Evolutionary conservation across 2,113 vertebrate genomes (phyloP).

Genomic region (Cyprichromis sp.): DNA sequence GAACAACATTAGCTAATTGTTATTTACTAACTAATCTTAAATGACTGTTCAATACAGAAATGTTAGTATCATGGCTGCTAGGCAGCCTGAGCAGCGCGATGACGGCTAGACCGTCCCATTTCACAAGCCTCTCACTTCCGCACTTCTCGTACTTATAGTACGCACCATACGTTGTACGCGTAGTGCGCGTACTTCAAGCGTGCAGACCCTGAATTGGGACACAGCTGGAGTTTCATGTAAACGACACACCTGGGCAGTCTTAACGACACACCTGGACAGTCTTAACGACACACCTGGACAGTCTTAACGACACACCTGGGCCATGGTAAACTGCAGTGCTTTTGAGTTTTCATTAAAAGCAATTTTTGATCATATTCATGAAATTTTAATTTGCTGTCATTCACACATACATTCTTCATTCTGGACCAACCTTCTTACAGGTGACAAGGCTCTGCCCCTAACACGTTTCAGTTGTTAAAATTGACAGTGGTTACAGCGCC

Average conservation of each 20-base stretch:
- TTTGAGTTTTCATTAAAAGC: not conserved
- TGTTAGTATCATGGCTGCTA: too few species aligned
- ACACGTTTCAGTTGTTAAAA: not conserved
- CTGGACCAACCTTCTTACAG: not conserved
- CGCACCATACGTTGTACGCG: fast-evolving
- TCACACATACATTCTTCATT: not conserved
- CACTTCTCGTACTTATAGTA: too few species aligned
- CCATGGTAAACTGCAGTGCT: not conserved
- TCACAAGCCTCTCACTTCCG: too few species aligned
- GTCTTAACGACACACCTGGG: not conserved
- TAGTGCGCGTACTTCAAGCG: too few species aligned
- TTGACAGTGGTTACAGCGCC: not conserved
- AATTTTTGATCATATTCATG: not conserved
- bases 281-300: not conserved
- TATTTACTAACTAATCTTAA: fast-evolving
- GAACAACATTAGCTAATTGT: fast-evolving
- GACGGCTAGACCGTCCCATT: too few species aligned
- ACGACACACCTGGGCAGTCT: not conserved
- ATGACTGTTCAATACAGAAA: fast-evolving
- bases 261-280: not conserved
- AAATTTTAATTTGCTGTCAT: not conserved
- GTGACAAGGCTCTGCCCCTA: not conserved
- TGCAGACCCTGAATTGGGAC: too few species aligned
- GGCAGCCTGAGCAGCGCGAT: fast-evolving
- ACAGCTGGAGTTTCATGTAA: not conserved